Evolutionary conservation across 92 coral and sea anemone genomes (phyloP), one percentile per base, ranked within the genome.

Genomic region (Scolanthus callimorphus): DNA sequence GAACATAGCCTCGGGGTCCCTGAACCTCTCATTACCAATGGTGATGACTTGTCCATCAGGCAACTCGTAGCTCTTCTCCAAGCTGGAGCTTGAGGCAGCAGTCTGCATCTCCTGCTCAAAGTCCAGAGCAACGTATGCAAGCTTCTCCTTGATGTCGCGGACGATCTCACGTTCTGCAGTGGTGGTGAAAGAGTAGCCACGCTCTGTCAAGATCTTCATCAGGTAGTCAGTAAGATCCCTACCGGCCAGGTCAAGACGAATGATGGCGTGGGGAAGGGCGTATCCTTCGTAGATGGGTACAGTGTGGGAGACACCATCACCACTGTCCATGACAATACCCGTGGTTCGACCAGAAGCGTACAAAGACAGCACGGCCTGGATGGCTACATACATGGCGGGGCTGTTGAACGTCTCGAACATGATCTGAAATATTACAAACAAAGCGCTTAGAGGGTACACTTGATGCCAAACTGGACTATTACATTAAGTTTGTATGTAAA

Each of bases 121-220:
- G 81, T 90, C 95, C 21, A 91, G 69, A 24, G 97, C 97, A 31
- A 91, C 97, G 69, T 86, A 91, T 75, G 85, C 69, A 22, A 91
- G 88, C 72, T 90, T 90, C 61, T 90, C 97, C 59, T 90, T 90
- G 90, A 90, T 90, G 82, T 90, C 97, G 57, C 97, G 95, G 54
- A 91, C 97, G 37, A 91, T 91, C 57, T 91, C 97, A 63, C 96
- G 95, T 58, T 91, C 97, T 44, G 97, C 97, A 13, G 97, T 91
- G 78, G 97, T 91, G 81, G 97, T 91, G 91, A 91, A 91, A 29
- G 95, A 91, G 86, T 91, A 91, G 57, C 97, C 96, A 53, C 97
- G 86, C 75, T 91, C 97, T 1, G 97, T 91, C 89, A 91, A 67
- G 83, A 91, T 91, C 70, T 91, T 91, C 97, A 91, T 91, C 38